Base-by-base conservation (phyloP, 2,113 vertebrate species). In the Channa maculata region DNA sequence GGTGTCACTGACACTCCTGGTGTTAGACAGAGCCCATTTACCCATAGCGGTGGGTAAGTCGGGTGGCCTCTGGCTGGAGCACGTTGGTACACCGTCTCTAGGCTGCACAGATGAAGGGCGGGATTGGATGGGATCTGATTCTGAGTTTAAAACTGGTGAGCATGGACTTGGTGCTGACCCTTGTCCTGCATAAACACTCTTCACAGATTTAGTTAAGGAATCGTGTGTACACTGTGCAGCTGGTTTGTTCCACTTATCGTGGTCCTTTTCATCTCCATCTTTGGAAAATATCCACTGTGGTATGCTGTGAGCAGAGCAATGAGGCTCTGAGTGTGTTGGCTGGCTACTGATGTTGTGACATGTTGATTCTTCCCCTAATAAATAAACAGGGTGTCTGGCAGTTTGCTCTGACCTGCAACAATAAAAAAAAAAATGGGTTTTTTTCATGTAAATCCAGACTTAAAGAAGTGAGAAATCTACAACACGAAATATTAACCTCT, bases 11-110 rank as follows among this genome's bases (percentile, higher is more conserved):
- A 44, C n/a, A 5, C 70, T 79, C 80, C 83, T 65, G 52, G 54
- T 34, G 5, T 48, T 54, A 57, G 84, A 38, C n/a, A 52, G 37
- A 57, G 54, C 80, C 66, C 15, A 62, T 41, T 51, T 48, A 5
- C 71, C 74, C 51, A 5, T 48, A 0, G 51, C 2, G 0, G 66
- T n/a, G 4, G 79, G 82, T 1, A 93, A 54, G 48, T 89, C 60
- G 3, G 58, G 13, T 0, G 90, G 90, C 38, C 87, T 91, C 75
- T 83, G 89, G 77, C 65, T 90, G 65, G 79, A 90, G 83, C 91
- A 92, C 2, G 64, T 90, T 59, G 86, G 89, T 0, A 92, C 80
- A n/a, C 53, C 3, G 34, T 93, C 86, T 4, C 34, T 34, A 13
- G 59, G 9, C 60, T 54, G 62, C 13, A 8, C 54, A 3, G 52